These are phyloP conservation scores for Galbula dea DNA, from an alignment of 2,113 vertebrate genomes.

Conservation along the genomic window DNA sequence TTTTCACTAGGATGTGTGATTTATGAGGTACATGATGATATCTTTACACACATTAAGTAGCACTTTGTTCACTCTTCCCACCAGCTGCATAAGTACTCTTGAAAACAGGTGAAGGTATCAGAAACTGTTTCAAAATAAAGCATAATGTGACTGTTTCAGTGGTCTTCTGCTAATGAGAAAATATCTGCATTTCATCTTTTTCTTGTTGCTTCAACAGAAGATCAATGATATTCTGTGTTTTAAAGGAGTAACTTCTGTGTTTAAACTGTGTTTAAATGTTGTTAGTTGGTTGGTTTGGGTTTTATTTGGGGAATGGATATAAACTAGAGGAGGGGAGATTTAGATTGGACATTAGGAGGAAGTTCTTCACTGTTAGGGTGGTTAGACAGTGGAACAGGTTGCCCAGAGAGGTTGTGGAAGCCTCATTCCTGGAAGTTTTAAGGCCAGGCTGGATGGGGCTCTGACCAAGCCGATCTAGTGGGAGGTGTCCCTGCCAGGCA, in stretches of 20 bases:
- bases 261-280: not conserved
- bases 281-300: too few species aligned
- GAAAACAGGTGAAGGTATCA: not conserved
- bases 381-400: too few species aligned
- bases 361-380: too few species aligned
- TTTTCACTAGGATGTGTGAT: slow-evolving; percentile 4
- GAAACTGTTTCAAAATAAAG: not conserved
- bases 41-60: not conserved
- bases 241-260: not conserved
- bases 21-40: not conserved
- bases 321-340: too few species aligned
- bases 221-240: not conserved
- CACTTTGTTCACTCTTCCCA: not conserved
- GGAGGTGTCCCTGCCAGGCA: too few species aligned
- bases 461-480: too few species aligned
- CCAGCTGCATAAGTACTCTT: not conserved
- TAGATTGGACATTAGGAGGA: too few species aligned
- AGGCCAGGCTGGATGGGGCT: too few species aligned
- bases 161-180: slow-evolving; percentile 30
- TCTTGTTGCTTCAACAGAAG: not conserved
- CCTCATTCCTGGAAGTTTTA: too few species aligned
- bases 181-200: slow-evolving; percentile 38
- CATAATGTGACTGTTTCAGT: slow-evolving; percentile 29
- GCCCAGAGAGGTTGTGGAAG: too few species aligned
- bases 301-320: too few species aligned